phyloP scores from a whole-genome alignment of 2,113 vertebrate genomes.

The Gorsachius goisagi region DNA sequence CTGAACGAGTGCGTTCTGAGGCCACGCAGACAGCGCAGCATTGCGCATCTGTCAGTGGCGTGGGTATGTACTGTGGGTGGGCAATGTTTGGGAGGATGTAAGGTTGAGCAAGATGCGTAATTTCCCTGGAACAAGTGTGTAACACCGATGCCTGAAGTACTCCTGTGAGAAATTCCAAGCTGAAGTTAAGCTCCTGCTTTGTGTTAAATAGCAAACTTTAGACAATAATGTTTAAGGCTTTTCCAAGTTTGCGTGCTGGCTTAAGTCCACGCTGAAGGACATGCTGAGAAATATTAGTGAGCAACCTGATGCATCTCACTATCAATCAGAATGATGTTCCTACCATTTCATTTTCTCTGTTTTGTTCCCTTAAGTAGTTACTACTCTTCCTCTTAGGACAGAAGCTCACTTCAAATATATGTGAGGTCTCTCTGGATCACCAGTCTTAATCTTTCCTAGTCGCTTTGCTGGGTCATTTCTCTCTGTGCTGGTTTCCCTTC shows the following conservation, averaged over 20 bases:
- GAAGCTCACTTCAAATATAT: neutral
- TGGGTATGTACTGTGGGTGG: neutral
- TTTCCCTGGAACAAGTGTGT: neutral
- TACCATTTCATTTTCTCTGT: neutral
- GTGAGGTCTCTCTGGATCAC: neutral
- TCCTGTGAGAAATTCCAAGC: neutral
- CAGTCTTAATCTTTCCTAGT: neutral
- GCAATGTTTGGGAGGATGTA: neutral
- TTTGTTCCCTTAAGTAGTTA: neutral
- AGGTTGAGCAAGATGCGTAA: neutral
- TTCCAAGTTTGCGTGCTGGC: neutral
- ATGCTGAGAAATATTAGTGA: neutral
- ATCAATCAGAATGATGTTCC: neutral
- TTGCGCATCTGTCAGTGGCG: too few relatives aligned
- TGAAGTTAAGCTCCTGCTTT: neutral
- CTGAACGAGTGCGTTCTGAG: accelerated
- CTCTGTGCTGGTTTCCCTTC: neutral
- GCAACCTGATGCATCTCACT: neutral
- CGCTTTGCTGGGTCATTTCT: neutral
- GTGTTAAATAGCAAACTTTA: neutral
- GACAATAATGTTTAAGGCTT: neutral
- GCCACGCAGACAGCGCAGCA: neutral
- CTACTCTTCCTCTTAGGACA: neutral
- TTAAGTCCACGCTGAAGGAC: neutral
- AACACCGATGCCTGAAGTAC: neutral